phyloP scores from a whole-genome alignment of 92 coral and sea anemone genomes.

The Porites cylindrica region DNA sequence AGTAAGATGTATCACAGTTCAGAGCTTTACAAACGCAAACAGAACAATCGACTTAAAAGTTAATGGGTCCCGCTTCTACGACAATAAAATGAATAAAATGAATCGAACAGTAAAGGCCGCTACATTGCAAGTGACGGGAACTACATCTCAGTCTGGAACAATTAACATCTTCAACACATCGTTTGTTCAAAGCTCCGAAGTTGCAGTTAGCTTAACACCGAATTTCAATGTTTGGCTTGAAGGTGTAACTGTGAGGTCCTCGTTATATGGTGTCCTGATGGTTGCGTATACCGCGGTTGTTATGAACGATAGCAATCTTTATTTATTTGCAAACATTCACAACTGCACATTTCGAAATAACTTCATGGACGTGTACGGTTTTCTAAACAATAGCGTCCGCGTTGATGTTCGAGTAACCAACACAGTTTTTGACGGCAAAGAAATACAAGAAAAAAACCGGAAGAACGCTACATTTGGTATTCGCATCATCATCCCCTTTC shows the following conservation, averaged over 20 bases:
- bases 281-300: neutral
- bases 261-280: neutral
- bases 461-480: neutral
- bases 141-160: neutral
- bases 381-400: neutral
- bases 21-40: neutral
- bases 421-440: slow-evolving; percentile 8
- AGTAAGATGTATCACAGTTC: neutral
- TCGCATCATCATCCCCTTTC: neutral
- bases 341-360: slow-evolving; percentile 21
- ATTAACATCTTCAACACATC: neutral
- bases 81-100: neutral
- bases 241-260: slow-evolving; percentile 2
- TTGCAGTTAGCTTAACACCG: neutral
- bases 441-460: neutral
- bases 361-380: neutral
- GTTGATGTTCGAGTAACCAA: neutral
- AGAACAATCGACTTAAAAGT: neutral
- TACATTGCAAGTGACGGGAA: slow-evolving; percentile 1
- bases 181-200: slow-evolving; percentile 3
- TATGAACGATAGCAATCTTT: neutral
- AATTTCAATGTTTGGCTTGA: neutral
- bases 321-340: neutral
- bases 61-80: neutral
- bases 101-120: neutral